Percentiles rank a stretch among this genome's conserved stretches.
Evolutionary conservation across 2,888 invertebrate species (phyloP).

Genomic region (Tetheella fluctuosa): DNA sequence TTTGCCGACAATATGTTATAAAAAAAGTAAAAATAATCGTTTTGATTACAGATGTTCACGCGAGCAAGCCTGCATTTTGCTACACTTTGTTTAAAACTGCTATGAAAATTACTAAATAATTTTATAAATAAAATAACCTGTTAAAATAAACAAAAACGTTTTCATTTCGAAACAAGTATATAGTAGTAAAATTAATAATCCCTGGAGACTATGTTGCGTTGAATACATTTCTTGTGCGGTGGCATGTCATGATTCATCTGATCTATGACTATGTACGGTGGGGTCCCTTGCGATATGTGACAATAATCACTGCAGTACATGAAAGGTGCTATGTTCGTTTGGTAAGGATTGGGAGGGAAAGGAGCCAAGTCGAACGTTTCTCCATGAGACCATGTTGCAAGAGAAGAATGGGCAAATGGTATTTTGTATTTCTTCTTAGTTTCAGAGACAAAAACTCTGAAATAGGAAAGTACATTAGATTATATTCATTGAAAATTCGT

Average conservation of each 20-base stretch:
- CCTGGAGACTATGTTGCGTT: conserved; percentile 61
- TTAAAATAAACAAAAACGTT: background rate
- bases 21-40: no score
- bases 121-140: background rate
- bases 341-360: conserved; percentile 72
- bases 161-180: conserved; percentile 13
- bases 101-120: background rate
- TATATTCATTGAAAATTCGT: background rate
- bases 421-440: conserved; percentile 64
- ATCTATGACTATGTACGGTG: conserved; percentile 67
- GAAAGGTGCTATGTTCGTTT: conserved; percentile 75
- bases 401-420: conserved; percentile 59
- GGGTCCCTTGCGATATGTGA: conserved; percentile 70
- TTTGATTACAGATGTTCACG: no score
- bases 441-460: conserved; percentile 73
- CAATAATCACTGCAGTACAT: conserved; percentile 81
- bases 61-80: no score
- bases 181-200: conserved; percentile 32
- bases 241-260: conserved; percentile 54
- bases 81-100: no score
- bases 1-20: no score
- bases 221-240: conserved; percentile 51
- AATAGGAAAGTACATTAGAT: conserved; percentile 19
- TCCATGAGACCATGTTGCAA: conserved; percentile 68
- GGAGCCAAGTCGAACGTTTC: conserved; percentile 69